Conservation (phyloP, 35 echinoderm and acorn worm species). For the Apostichopus japonicus region DNA sequence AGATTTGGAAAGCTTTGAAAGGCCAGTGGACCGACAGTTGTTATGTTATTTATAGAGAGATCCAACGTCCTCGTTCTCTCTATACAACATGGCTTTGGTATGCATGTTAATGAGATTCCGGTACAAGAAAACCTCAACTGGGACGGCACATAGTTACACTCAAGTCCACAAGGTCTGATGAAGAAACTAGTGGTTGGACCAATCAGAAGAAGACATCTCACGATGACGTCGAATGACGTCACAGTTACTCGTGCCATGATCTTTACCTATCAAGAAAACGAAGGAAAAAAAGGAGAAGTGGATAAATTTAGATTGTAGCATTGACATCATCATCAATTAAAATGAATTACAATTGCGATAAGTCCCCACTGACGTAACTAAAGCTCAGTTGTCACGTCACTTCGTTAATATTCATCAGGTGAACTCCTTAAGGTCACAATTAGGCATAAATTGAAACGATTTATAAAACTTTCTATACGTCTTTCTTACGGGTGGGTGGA, state of each 20-base stretch:
- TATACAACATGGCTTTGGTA: constrained; percentile 67
- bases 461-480: too few relatives aligned
- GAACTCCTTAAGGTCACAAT: too few relatives aligned
- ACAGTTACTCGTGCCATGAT: not conserved
- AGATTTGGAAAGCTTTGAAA: constrained; percentile 68
- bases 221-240: constrained; percentile 5
- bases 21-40: constrained; percentile 28
- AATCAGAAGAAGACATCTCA: not conserved
- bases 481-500: too few relatives aligned
- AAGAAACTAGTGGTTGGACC: not conserved
- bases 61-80: constrained; percentile 45
- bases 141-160: not conserved
- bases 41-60: constrained; percentile 55
- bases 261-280: not conserved
- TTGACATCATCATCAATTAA: too few relatives aligned
- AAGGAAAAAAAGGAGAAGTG: not conserved
- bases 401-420: too few relatives aligned
- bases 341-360: too few relatives aligned
- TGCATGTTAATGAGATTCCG: constrained; percentile 36
- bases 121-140: constrained; percentile 31
- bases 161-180: constrained; percentile 9
- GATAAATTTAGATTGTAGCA: too few relatives aligned
- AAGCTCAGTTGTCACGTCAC: too few relatives aligned
- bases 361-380: too few relatives aligned
- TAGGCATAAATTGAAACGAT: too few relatives aligned